Evolutionary conservation across 2,888 invertebrate genomes (phyloP).

Genomic region (Trachelus iudaicus): DNA sequence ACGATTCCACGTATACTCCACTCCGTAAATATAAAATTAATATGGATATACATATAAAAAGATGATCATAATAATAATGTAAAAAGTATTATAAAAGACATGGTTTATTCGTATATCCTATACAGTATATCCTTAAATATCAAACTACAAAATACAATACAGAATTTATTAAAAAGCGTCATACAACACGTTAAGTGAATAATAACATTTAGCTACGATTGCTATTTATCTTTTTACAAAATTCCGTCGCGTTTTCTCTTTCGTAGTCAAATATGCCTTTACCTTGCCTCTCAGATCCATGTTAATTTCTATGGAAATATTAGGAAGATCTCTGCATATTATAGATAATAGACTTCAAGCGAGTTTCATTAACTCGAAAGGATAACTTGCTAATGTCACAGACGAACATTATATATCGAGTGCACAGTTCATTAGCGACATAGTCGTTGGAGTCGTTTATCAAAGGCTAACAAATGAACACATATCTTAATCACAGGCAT

Average conservation of each 20-base stretch:
- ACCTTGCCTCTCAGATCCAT: neutral
- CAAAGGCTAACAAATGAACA: constrained; percentile 33
- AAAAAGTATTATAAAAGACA: constrained; percentile 22
- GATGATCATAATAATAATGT: neutral
- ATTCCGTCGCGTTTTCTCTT: neutral
- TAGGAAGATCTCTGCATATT: neutral
- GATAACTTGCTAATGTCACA: neutral
- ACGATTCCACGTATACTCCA: neutral
- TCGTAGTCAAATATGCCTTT: neutral
- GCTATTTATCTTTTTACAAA: constrained; percentile 21
- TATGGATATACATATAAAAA: neutral
- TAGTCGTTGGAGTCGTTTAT: neutral
- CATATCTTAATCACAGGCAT: constrained; percentile 40
- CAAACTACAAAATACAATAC: constrained; percentile 36
- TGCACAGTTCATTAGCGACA: neutral
- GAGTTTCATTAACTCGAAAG: neutral
- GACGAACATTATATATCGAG: neutral
- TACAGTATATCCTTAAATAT: constrained; percentile 29
- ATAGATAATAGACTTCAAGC: neutral
- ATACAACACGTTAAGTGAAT: neutral
- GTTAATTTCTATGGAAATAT: neutral
- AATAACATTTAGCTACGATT: neutral
- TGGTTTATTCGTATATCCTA: constrained; percentile 24
- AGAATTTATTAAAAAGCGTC: constrained; percentile 17
- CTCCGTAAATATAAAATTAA: neutral